Conservation (phyloP, 2,888 invertebrate genomes). For the Agelastica alni region DNA sequence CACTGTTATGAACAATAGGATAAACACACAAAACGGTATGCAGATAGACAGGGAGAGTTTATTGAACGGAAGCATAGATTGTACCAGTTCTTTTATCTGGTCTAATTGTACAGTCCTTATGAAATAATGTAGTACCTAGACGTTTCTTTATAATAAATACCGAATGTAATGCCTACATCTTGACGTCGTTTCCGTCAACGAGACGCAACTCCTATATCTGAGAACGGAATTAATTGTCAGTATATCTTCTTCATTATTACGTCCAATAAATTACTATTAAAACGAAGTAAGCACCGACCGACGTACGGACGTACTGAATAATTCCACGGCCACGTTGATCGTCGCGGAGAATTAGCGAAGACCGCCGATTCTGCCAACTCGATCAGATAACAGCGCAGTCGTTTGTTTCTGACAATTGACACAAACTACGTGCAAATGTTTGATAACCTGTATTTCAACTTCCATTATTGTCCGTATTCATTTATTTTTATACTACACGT, state of each 20-base stretch:
- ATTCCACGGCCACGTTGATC: slow-evolving; percentile 24
- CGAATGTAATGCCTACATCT: too few relatives aligned
- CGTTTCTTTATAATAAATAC: too few relatives aligned
- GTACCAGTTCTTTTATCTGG: too few relatives aligned
- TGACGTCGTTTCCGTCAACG: background rate
- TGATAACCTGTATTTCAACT: slow-evolving; percentile 55
- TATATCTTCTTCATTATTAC: slow-evolving; percentile 25
- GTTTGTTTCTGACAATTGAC: slow-evolving; percentile 54
- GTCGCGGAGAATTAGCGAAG: slow-evolving; percentile 36
- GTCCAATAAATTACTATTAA: slow-evolving; percentile 32
- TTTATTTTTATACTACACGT: slow-evolving; percentile 41
- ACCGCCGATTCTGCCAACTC: slow-evolving; percentile 44
- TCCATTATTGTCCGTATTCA: slow-evolving; percentile 50
- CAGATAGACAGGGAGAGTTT: too few relatives aligned
- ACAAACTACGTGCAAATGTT: slow-evolving; percentile 55
- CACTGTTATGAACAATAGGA: too few relatives aligned
- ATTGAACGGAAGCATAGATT: too few relatives aligned
- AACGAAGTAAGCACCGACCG: slow-evolving; percentile 21
- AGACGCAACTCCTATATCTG: background rate
- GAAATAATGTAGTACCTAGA: too few relatives aligned
- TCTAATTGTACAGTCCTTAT: too few relatives aligned
- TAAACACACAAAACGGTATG: too few relatives aligned
- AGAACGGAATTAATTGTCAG: background rate
- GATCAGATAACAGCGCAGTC: slow-evolving; percentile 50
- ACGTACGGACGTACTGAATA: slow-evolving; percentile 32